phyloP scores from a whole-genome alignment of 2,888 invertebrate species.

The Folsomia candida region DNA sequence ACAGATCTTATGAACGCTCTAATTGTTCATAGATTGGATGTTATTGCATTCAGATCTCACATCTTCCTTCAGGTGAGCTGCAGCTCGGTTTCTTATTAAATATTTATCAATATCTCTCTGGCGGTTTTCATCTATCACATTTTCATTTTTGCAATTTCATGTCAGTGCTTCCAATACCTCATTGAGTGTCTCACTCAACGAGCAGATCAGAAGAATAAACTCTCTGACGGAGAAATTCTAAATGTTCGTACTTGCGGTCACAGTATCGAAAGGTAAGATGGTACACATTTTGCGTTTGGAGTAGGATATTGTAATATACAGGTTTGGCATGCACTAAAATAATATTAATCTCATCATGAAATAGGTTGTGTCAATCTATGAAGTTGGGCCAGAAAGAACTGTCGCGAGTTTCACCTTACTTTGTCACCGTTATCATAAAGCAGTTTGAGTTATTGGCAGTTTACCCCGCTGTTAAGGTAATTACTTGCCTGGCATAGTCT shows the following conservation, averaged over 20 bases:
- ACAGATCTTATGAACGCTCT: slow-evolving; percentile 46
- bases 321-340: too few relatives aligned
- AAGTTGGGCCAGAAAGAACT: slow-evolving; percentile 54
- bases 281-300: too few relatives aligned
- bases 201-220: slow-evolving; percentile 46
- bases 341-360: too few relatives aligned
- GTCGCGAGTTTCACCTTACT: slow-evolving; percentile 56
- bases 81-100: not conserved
- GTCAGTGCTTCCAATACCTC: slow-evolving; percentile 46
- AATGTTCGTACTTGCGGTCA: slow-evolving; percentile 47
- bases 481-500: slow-evolving; percentile 21
- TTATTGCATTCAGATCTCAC: slow-evolving; percentile 46
- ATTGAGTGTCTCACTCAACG: slow-evolving; percentile 38
- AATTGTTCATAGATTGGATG: slow-evolving; percentile 43
- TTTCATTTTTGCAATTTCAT: not conserved
- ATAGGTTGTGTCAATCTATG: slow-evolving; percentile 48
- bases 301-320: too few relatives aligned
- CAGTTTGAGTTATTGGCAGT: slow-evolving; percentile 57
- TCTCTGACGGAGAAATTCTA: slow-evolving; percentile 46
- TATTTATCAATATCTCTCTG: too few relatives aligned
- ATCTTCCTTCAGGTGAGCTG: slow-evolving; percentile 43
- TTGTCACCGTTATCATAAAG: slow-evolving; percentile 57
- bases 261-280: slow-evolving; percentile 44
- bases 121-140: not conserved
- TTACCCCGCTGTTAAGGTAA: slow-evolving; percentile 57